Evolutionary conservation across 2,797 vertebrate species (phyloP).

Genomic region (Phylloscopus collybita): DNA sequence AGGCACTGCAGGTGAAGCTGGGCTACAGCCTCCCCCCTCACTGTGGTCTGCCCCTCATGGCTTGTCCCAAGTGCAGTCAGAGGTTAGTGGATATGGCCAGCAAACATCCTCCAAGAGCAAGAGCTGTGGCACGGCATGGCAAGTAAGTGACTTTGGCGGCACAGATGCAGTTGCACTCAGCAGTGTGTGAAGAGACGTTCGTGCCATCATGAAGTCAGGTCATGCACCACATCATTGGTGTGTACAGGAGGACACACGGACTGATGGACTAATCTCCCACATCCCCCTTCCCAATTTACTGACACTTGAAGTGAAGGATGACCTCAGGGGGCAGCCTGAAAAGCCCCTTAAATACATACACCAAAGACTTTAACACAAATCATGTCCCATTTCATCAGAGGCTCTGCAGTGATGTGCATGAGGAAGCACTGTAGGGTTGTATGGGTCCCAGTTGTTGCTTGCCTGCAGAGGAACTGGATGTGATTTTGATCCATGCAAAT

Average conservation of each 20-base stretch:
- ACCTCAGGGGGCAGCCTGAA: not conserved
- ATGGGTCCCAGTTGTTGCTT: not conserved
- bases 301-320: not conserved
- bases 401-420: fast-evolving
- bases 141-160: fast-evolving
- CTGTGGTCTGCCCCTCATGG: fast-evolving
- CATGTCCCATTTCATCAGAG: not conserved
- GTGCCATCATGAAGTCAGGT: not conserved
- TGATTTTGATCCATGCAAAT: not conserved
- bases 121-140: not conserved
- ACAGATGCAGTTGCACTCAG: not conserved
- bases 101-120: not conserved
- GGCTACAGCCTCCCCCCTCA: not conserved
- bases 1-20: fast-evolving
- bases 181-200: not conserved
- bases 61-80: not conserved
- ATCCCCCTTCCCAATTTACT: not conserved
- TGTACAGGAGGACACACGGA: not conserved
- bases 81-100: not conserved
- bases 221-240: fast-evolving
- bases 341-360: not conserved
- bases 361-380: not conserved
- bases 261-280: not conserved
- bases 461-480: not conserved
- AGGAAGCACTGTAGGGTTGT: not conserved